Percentiles rank a stretch among this genome's conserved stretches.
phyloP scores from a whole-genome alignment of 2,797 vertebrate genomes.

The Squalus acanthias region DNA sequence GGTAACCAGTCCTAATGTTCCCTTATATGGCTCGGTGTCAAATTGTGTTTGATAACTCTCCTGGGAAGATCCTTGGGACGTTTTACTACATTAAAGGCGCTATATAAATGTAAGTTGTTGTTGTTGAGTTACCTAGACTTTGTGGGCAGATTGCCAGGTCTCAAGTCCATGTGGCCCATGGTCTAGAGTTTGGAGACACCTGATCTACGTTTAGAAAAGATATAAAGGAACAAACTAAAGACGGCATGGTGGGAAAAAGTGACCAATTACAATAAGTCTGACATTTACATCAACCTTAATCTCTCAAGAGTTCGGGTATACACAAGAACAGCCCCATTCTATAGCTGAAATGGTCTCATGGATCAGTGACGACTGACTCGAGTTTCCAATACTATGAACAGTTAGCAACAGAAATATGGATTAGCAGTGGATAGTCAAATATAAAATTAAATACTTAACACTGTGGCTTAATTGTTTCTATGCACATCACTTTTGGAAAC shows the following conservation, averaged over 20 bases:
- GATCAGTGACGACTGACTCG: neutral
- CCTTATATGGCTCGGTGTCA: neutral
- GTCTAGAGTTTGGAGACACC: neutral
- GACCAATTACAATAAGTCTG: neutral
- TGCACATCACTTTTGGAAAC: neutral
- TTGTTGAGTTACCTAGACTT: neutral
- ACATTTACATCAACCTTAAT: neutral
- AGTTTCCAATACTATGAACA: neutral
- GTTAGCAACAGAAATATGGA: neutral
- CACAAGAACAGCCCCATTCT: neutral
- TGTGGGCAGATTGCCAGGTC: neutral
- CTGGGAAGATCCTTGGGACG: neutral
- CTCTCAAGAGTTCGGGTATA: too few species aligned
- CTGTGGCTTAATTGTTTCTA: too few species aligned
- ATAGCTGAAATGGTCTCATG: too few species aligned
- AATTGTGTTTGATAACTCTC: neutral
- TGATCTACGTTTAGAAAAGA: neutral
- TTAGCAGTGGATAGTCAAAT: neutral
- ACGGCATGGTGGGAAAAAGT: neutral
- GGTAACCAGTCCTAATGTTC: too few species aligned
- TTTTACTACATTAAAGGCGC: neutral
- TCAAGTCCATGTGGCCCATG: neutral
- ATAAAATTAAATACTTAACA: neutral
- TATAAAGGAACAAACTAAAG: neutral
- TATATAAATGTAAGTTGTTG: neutral